Percentiles rank a stretch among this genome's conserved stretches.
Conservation (phyloP, 2,797 vertebrate species). For the Platyrinchus mystaceus region DNA sequence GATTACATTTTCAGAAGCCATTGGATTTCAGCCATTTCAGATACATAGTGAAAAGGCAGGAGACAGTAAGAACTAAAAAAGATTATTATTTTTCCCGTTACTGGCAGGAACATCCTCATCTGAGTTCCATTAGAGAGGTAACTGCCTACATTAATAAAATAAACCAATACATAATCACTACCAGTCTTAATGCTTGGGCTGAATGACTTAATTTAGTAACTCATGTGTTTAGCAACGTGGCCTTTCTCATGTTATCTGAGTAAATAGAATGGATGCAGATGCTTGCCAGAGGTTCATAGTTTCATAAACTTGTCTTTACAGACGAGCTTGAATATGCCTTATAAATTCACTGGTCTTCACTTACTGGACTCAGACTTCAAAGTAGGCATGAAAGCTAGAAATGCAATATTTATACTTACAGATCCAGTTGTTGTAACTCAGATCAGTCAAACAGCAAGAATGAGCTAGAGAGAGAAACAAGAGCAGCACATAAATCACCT, state of each 20-base stretch:
- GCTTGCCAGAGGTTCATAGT: not conserved
- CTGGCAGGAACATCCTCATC: conserved; percentile 10
- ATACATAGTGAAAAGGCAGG: not conserved
- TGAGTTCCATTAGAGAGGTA: conserved; percentile 13
- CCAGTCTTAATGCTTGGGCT: not conserved
- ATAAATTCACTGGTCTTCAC: not conserved
- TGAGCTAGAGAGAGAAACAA: not conserved
- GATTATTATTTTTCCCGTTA: not conserved
- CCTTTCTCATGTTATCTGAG: not conserved
- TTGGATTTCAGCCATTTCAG: conserved; percentile 16
- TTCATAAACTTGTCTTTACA: not conserved
- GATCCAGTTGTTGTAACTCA: not conserved
- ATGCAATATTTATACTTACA: not conserved
- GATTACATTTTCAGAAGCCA: not conserved
- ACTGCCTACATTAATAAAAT: conserved; percentile 22
- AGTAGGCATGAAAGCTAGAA: not conserved
- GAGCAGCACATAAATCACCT: not conserved
- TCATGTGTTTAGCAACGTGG: not conserved
- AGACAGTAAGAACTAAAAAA: not conserved
- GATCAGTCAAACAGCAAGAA: not conserved
- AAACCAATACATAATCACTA: conserved; percentile 11
- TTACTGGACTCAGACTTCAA: not conserved
- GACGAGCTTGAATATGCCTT: not conserved
- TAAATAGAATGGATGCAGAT: not conserved
- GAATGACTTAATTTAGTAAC: conserved; percentile 20